A percentile compares a stretch with the other conserved stretches of the same genome.
Evolutionary conservation across 1,140 invertebrate genomes (phyloP).

Genomic region (Lepeophtheirus salmonis): DNA sequence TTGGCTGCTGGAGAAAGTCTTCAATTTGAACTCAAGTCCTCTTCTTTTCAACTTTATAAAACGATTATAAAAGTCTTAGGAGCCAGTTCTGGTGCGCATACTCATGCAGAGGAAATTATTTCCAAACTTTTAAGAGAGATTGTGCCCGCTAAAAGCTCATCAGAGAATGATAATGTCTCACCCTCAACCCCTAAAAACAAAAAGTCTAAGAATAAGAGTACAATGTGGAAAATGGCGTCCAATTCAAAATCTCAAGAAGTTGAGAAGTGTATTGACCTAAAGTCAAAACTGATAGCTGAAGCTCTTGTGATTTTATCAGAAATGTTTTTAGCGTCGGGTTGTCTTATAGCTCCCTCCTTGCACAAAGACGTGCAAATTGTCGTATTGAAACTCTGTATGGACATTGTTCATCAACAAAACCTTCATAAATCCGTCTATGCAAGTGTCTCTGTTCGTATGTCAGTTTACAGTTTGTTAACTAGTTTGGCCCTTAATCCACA

Average conservation of each 20-base stretch:
- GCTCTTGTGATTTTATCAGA: not conserved
- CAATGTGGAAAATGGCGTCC: not conserved
- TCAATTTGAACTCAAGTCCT: not conserved
- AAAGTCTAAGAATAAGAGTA: not conserved
- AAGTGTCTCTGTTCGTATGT: not conserved
- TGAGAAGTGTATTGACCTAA: not conserved
- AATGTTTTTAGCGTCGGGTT: slow-evolving; percentile 2
- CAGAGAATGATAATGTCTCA: not conserved
- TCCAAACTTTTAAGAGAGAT: not conserved
- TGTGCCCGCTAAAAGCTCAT: not conserved
- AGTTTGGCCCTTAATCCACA: not conserved
- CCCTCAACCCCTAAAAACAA: not conserved
- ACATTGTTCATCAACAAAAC: not conserved
- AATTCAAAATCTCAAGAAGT: not conserved
- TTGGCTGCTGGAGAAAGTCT: not conserved
- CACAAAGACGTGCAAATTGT: slow-evolving; percentile 7
- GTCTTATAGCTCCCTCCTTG: not conserved
- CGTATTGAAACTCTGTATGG: not conserved
- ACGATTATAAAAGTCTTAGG: not conserved
- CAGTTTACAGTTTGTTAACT: not conserved
- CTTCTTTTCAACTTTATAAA: not conserved
- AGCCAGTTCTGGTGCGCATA: not conserved
- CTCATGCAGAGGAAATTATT: not conserved
- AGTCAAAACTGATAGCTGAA: not conserved
- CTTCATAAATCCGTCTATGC: not conserved